Conservation (phyloP, 1,140 invertebrate genomes). For the Arion vulgaris region DNA sequence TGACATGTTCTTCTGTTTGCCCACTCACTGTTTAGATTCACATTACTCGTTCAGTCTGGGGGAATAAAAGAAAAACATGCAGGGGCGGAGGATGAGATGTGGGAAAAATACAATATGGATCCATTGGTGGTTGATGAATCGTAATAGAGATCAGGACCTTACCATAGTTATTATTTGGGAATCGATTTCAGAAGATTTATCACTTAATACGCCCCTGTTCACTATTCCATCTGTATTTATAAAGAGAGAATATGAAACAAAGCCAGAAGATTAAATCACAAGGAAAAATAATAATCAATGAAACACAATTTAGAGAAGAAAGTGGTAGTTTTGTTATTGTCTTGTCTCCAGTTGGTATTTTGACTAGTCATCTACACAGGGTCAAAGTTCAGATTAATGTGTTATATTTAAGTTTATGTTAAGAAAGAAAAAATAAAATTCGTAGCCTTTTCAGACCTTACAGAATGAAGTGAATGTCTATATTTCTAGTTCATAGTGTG, state of each 20-base stretch:
- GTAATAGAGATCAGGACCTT: constrained; percentile 17
- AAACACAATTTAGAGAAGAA: neutral
- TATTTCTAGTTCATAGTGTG: too few species aligned
- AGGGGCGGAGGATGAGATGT: neutral
- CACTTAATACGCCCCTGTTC: neutral
- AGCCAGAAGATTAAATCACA: neutral
- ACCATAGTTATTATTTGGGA: constrained; percentile 24
- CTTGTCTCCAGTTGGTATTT: too few species aligned
- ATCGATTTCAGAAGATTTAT: neutral
- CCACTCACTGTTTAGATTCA: constrained; percentile 20
- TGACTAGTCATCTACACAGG: too few species aligned
- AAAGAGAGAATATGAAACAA: constrained; percentile 6
- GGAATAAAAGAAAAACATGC: neutral
- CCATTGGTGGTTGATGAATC: neutral
- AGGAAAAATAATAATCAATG: neutral
- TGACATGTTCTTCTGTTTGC: constrained; percentile 36
- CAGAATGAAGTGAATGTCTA: too few species aligned
- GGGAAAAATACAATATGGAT: constrained; percentile 10
- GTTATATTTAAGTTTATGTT: too few species aligned
- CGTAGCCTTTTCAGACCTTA: too few species aligned
- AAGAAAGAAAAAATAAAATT: too few species aligned
- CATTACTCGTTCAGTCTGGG: constrained; percentile 6
- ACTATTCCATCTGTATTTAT: neutral
- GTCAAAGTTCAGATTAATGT: too few species aligned
- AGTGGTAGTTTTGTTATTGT: too few species aligned